Base-by-base conservation (phyloP, 2,113 vertebrate species). In the Motacilla tschutschensis region DNA sequence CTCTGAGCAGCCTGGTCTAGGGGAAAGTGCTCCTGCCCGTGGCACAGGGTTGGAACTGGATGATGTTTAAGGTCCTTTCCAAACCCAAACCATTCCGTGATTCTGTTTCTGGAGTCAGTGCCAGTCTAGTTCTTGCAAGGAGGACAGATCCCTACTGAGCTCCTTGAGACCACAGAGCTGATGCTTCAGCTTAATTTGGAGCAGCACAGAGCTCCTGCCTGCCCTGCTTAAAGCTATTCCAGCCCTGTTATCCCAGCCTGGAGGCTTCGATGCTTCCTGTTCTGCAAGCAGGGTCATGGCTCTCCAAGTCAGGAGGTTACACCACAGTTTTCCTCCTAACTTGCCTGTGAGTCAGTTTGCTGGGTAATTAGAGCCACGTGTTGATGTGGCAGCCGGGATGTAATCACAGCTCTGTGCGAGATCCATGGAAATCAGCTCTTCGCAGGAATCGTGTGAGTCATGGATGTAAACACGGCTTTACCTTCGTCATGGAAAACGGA, bases 381-480 rank as follows among this genome's bases (percentile, higher is more conserved):
- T 89, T 80, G 88, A 94, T 79, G 69, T 1, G 82, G 84, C 91
- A 95, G 71, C 86, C 91, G 64, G 88, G 85, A 29, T 47, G 16
- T 29, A 73, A 90, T 92, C 83, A 51, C 0, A 36, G 92, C 89
- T 83, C 65, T 22, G 84, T 46, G 50, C 64, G 46, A 46, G 84
- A 74, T 88, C 93, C 75, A 15, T 95, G 92, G 88, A 93, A 94
- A 88, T 87, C 63, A 14, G 62, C 72, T 75, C 80, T 94, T 93
- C 29, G 3, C 77, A 83, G 95, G 94, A 95, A 79, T 5, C 67
- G 26, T 14, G 16, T 95, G 95, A 96, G 94, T 96, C 95, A 96
- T n/a, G 48, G 88, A 33, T 48, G 78, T 13, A 85, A 94, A 82
- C 90, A 71, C 92, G 50, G 69, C 38, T 38, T 55, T 25, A 80